Conservation (phyloP, 2,888 invertebrate genomes). For the Artemia sp. region DNA sequence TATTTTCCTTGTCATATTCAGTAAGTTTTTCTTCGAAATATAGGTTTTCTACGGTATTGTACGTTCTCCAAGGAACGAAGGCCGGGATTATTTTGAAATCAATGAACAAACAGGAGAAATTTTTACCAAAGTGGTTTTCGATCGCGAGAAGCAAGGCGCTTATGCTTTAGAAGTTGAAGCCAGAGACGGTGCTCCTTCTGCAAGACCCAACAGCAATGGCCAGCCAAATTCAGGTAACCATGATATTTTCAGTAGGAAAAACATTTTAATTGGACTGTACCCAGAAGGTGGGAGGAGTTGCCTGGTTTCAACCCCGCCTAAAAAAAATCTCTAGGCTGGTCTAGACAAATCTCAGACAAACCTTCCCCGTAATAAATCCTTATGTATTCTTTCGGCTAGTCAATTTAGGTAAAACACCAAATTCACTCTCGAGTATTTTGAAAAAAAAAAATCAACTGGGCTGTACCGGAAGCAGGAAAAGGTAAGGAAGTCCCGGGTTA, state of each 20-base stretch:
- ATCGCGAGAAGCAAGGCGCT: conserved; percentile 90
- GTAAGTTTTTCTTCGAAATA: conserved; percentile 22
- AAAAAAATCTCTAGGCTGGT: too few relatives aligned
- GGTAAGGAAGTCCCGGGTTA: too few relatives aligned
- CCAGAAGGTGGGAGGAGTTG: too few relatives aligned
- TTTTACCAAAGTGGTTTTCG: conserved; percentile 86
- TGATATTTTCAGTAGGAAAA: conserved; percentile 7
- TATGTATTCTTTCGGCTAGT: too few relatives aligned
- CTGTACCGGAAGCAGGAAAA: too few relatives aligned
- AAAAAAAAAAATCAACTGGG: too few relatives aligned
- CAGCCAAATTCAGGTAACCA: conserved; percentile 83
- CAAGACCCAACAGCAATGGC: conserved; percentile 77
- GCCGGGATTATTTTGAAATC: conserved; percentile 89
- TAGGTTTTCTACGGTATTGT: conserved; percentile 87
- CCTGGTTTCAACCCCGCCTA: too few relatives aligned
- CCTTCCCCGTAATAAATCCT: too few relatives aligned
- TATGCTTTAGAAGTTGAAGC: conserved; percentile 95
- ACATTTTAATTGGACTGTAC: background rate
- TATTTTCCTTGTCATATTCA: too few relatives aligned
- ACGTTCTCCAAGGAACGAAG: conserved; percentile 75
- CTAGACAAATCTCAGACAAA: too few relatives aligned
- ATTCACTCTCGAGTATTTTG: too few relatives aligned
- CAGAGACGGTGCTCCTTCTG: conserved; percentile 87
- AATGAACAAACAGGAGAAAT: conserved; percentile 88
- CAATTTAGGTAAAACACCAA: too few relatives aligned